phyloP scores from a whole-genome alignment of 64 coral and sea anemone species.

The Actinia tenebrosa region DNA sequence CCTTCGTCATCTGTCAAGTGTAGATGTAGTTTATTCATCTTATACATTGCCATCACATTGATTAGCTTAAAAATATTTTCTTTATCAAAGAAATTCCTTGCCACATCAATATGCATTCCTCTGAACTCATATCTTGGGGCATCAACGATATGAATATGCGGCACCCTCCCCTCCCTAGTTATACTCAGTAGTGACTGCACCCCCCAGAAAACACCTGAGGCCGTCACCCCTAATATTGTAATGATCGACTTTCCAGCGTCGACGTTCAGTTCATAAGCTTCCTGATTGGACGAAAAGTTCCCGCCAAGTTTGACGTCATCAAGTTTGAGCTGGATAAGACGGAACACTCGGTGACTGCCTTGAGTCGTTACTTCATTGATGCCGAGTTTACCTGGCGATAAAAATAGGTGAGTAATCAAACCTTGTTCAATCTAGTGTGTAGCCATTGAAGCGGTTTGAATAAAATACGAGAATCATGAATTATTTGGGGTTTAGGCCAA shows the following conservation, averaged over 20 bases:
- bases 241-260: slow-evolving; percentile 21
- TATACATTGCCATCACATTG: slow-evolving; percentile 56
- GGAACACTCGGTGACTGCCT: neutral
- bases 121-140: slow-evolving; percentile 56
- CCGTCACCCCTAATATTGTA: slow-evolving; percentile 23
- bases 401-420: neutral
- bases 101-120: slow-evolving; percentile 57
- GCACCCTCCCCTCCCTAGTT: slow-evolving; percentile 27
- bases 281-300: neutral
- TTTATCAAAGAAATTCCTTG: slow-evolving; percentile 52
- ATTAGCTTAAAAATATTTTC: slow-evolving; percentile 46
- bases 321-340: slow-evolving; percentile 44
- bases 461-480: too few species aligned
- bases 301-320: neutral
- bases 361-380: slow-evolving; percentile 36
- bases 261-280: slow-evolving; percentile 48
- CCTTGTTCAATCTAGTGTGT: neutral
- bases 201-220: slow-evolving; percentile 50
- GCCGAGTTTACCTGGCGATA: slow-evolving; percentile 37
- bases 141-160: slow-evolving; percentile 41
- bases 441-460: too few species aligned
- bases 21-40: slow-evolving; percentile 58
- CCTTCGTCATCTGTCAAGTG: slow-evolving; percentile 61
- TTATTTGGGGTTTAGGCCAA: too few species aligned
- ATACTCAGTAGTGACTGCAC: slow-evolving; percentile 47